A percentile compares a stretch with the other conserved stretches of the same genome.
Conservation (phyloP, 2,888 invertebrate species). For the Nephrotoma flavescens region DNA sequence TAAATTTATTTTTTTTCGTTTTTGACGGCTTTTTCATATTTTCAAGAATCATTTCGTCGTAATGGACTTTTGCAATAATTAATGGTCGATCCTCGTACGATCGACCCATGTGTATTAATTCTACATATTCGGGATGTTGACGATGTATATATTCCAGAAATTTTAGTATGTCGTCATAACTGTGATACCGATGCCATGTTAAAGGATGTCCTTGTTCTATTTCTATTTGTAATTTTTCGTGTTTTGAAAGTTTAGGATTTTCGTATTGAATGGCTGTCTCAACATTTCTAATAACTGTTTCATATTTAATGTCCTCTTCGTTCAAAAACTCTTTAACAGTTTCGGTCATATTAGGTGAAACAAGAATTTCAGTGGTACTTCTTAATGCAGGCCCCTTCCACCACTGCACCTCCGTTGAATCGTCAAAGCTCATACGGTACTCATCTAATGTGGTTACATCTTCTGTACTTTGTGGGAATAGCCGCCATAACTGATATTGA, state of each 20-base stretch:
- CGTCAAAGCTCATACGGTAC: constrained; percentile 32
- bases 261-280: constrained; percentile 58
- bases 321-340: constrained; percentile 45
- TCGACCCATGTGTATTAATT: constrained; percentile 53
- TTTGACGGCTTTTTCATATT: constrained; percentile 15
- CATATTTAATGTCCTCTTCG: constrained; percentile 45
- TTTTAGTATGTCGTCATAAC: constrained; percentile 51
- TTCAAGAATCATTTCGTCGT: constrained; percentile 24
- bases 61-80: constrained; percentile 49
- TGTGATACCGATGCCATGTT: constrained; percentile 55
- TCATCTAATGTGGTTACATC: constrained; percentile 33
- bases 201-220: constrained; percentile 43
- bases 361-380: constrained; percentile 51
- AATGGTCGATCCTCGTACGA: constrained; percentile 58
- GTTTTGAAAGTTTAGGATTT: constrained; percentile 47
- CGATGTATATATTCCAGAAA: constrained; percentile 53
- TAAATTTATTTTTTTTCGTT: constrained; percentile 19
- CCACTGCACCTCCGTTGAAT: constrained; percentile 38
- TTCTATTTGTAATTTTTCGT: constrained; percentile 42
- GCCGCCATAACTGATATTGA: constrained; percentile 36
- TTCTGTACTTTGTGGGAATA: constrained; percentile 30
- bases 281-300: constrained; percentile 54
- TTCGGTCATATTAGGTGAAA: constrained; percentile 48
- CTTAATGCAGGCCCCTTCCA: constrained; percentile 38
- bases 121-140: constrained; percentile 47